Conservation (phyloP, 2,888 invertebrate species). For the Mimachlamys varia region DNA sequence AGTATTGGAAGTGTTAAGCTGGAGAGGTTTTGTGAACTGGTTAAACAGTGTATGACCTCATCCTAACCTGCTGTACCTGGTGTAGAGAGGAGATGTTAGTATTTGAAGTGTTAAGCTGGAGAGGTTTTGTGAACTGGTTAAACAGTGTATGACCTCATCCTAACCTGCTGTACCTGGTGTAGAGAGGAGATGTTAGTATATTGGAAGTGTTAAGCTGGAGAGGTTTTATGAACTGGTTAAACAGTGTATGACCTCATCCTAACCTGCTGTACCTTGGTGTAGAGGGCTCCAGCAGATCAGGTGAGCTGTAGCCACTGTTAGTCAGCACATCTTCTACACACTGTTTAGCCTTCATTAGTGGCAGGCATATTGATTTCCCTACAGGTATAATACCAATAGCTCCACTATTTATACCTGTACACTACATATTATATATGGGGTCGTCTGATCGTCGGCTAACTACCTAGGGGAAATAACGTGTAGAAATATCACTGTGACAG, state of each 20-base stretch:
- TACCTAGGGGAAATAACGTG: neutral
- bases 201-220: neutral
- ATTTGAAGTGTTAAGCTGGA: neutral
- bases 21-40: neutral
- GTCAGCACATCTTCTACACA: neutral
- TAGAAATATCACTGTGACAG: too few relatives aligned
- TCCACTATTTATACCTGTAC: neutral
- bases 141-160: neutral
- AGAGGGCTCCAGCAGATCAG: neutral
- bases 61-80: neutral
- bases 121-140: neutral
- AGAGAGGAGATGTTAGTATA: too few relatives aligned
- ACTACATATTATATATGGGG: neutral
- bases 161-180: neutral
- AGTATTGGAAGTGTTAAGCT: neutral
- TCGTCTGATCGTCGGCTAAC: neutral
- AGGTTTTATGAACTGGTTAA: neutral
- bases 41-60: neutral
- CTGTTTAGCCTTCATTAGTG: conserved; percentile 1
- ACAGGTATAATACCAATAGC: neutral
- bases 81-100: too few relatives aligned
- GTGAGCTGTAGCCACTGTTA: neutral
- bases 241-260: neutral
- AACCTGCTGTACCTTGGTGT: neutral
- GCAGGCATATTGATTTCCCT: neutral